These are phyloP conservation scores for Caradrina clavipalpis DNA, from an alignment of 2,888 invertebrate genomes.

Conservation along the genomic window DNA sequence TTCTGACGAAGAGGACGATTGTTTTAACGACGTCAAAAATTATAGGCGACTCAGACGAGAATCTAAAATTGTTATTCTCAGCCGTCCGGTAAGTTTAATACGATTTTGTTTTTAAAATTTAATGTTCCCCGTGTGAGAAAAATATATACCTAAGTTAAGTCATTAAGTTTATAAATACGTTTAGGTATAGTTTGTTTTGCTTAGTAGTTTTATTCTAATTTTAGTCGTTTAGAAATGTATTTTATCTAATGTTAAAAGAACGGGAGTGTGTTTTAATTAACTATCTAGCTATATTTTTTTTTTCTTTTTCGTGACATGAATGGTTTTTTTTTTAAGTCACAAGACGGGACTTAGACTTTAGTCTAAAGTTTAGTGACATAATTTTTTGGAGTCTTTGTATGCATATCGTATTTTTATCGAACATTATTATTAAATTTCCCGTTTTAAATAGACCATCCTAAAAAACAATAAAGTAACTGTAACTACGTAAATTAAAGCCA, in stretches of 20 bases:
- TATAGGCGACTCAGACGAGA: slow-evolving; percentile 78
- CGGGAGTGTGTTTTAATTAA: too few species aligned
- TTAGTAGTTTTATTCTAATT: not conserved
- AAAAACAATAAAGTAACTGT: not conserved
- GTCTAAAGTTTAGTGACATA: too few species aligned
- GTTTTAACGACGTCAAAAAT: slow-evolving; percentile 66
- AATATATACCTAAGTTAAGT: not conserved
- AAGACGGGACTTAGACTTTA: too few species aligned
- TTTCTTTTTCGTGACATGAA: too few species aligned
- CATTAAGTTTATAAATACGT: not conserved
- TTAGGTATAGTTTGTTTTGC: not conserved
- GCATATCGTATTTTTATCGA: too few species aligned
- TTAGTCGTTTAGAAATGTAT: not conserved
- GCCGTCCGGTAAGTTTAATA: slow-evolving; percentile 75
- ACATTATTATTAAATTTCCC: too few species aligned
- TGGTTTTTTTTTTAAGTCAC: too few species aligned
- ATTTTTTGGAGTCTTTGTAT: too few species aligned
- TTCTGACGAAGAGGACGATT: slow-evolving; percentile 74
- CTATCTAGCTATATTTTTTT: too few species aligned
- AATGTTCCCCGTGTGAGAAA: not conserved
- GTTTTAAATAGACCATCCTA: not conserved
- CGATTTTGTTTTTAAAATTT: not conserved
- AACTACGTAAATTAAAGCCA: not conserved
- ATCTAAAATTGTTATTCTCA: slow-evolving; percentile 80
- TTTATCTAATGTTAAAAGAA: too few species aligned